Percentiles rank a stretch among this genome's conserved stretches.
Evolutionary conservation across 2,113 vertebrate genomes (phyloP).

Genomic region (Lutjanus erythropterus): DNA sequence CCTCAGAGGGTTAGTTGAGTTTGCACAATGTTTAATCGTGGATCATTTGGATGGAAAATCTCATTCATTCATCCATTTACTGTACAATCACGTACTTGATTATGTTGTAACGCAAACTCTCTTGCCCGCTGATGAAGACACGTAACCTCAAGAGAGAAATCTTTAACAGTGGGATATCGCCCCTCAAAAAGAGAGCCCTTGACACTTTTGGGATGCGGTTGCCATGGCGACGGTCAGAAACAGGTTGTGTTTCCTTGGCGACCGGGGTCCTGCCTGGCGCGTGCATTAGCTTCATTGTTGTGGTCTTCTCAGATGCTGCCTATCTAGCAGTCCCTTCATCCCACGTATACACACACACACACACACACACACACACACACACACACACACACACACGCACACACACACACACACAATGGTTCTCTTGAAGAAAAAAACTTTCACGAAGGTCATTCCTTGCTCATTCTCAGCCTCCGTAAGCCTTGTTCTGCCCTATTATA

Average conservation of each 20-base stretch:
- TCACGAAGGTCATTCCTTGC: not conserved
- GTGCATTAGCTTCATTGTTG: slow-evolving; percentile 51
- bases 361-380: slow-evolving; percentile 18
- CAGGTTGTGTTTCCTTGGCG: slow-evolving; percentile 76
- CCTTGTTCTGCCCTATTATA: not conserved
- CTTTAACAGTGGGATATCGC: slow-evolving; percentile 30
- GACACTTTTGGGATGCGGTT: slow-evolving; percentile 68
- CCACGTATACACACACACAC: not conserved
- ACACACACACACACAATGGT: slow-evolving; percentile 16
- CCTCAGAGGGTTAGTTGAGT: slow-evolving; percentile 18
- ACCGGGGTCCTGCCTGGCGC: slow-evolving; percentile 52
- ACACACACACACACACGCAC: slow-evolving; percentile 19
- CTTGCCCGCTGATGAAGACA: not conserved
- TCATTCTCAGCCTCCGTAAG: not conserved
- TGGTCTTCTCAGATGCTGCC: slow-evolving; percentile 8
- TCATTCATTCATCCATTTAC: not conserved
- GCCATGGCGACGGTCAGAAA: slow-evolving; percentile 71
- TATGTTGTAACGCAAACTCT: not conserved
- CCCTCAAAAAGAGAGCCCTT: slow-evolving; percentile 34
- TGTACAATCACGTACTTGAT: not conserved
- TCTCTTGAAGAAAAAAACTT: not conserved
- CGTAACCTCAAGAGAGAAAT: not conserved
- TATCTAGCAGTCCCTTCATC: not conserved
- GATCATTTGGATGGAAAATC: not conserved
- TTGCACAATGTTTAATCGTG: slow-evolving; percentile 25